A percentile compares a stretch with the other conserved stretches of the same genome.
These are phyloP conservation scores for Sesia bembeciformis DNA, from an alignment of 2,888 invertebrate genomes.

Conservation along the genomic window DNA sequence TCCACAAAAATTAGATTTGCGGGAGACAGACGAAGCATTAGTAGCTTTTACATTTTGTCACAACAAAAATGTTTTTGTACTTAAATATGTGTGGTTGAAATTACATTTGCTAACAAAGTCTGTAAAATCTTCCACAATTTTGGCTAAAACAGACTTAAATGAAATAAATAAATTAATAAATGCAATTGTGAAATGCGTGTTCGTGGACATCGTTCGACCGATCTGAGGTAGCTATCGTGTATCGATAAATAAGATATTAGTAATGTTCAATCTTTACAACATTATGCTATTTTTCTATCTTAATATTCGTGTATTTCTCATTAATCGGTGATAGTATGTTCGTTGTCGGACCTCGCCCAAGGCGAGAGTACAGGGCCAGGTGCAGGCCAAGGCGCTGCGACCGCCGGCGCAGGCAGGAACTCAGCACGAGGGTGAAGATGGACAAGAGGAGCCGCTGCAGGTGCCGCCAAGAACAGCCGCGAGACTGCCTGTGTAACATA, in stretches of 20 bases:
- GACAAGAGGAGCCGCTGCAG: constrained; percentile 57
- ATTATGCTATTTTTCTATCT: not conserved
- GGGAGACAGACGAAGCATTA: constrained; percentile 47
- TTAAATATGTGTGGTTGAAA: not conserved
- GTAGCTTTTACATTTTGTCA: not conserved
- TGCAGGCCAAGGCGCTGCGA: constrained; percentile 55
- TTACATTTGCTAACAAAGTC: too few relatives aligned
- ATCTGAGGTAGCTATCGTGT: constrained; percentile 17
- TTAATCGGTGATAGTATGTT: constrained; percentile 51
- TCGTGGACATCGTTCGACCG: constrained; percentile 3
- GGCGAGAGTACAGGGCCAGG: constrained; percentile 56
- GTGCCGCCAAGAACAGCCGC: constrained; percentile 44
- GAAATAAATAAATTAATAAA: constrained; percentile 13
- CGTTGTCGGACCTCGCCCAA: constrained; percentile 62
- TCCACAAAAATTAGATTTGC: constrained; percentile 33
- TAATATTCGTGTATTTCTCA: constrained; percentile 4
- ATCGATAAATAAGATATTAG: not conserved
- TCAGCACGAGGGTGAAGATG: constrained; percentile 58
- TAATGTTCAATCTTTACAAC: not conserved
- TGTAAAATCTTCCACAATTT: too few relatives aligned
- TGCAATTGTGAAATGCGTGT: constrained; percentile 6
- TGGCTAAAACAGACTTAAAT: too few relatives aligned
- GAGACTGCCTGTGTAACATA: constrained; percentile 46
- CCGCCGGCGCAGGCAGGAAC: constrained; percentile 47
- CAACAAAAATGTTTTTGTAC: not conserved